A percentile compares a stretch with the other conserved stretches of the same genome.
phyloP scores from a whole-genome alignment of 2,113 vertebrate species.

The Heterocephalus glaber region DNA sequence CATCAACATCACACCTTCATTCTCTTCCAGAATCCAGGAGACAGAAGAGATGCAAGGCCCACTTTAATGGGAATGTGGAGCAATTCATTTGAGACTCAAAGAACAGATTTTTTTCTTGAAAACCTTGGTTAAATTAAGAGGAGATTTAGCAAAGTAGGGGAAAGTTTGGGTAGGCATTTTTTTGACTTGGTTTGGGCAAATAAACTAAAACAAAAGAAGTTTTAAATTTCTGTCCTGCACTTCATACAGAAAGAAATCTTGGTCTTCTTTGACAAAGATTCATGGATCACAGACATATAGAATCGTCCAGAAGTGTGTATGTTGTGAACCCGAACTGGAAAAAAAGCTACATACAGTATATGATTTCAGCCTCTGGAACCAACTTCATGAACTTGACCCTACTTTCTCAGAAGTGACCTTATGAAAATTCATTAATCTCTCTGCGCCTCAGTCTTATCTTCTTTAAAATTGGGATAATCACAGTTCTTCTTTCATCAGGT shows the following conservation, averaged over 20 bases:
- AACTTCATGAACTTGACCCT: background rate
- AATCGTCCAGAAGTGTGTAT: background rate
- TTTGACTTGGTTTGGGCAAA: background rate
- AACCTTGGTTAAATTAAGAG: slow-evolving; percentile 20
- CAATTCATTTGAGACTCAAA: background rate
- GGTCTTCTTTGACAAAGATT: slow-evolving; percentile 6
- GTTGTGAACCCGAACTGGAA: background rate
- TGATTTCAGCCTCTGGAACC: background rate
- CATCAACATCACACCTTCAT: background rate
- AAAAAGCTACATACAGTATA: background rate
- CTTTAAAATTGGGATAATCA: background rate
- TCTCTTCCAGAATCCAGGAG: background rate
- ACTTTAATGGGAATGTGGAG: background rate
- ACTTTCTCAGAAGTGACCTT: background rate
- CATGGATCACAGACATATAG: background rate
- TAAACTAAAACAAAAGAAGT: background rate
- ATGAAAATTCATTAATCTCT: background rate
- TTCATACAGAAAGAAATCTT: background rate
- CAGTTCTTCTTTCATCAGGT: background rate
- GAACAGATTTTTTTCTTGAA: background rate
- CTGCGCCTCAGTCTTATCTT: background rate
- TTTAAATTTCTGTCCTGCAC: background rate
- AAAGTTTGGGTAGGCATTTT: background rate
- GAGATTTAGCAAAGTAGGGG: background rate
- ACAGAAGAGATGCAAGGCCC: background rate